Percentiles rank a stretch among this genome's conserved stretches.
Conservation (phyloP, 2,797 vertebrate genomes). For the Micromesistius poutassou region DNA sequence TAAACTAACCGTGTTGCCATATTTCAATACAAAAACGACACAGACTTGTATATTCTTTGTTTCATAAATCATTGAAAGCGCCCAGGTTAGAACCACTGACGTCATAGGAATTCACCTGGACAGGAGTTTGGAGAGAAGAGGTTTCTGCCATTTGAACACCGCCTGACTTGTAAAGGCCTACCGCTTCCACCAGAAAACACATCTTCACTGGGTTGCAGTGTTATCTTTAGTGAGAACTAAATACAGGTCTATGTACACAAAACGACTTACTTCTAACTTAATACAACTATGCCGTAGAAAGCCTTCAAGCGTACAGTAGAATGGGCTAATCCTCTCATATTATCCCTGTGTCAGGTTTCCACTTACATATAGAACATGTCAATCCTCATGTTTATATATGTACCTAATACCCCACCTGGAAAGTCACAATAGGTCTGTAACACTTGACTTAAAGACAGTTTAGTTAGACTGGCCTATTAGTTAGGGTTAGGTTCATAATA, state of each 20-base stretch:
- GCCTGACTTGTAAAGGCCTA: slow-evolving; percentile 15
- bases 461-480: background rate
- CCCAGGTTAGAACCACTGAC: slow-evolving; percentile 45
- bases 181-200: background rate
- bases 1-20: background rate
- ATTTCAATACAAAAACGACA: background rate
- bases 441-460: background rate
- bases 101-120: slow-evolving; percentile 57
- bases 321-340: background rate
- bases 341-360: background rate
- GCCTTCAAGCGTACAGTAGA: background rate
- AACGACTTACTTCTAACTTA: background rate
- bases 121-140: slow-evolving; percentile 36
- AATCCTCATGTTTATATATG: background rate
- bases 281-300: background rate
- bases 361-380: background rate
- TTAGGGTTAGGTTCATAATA: too few relatives aligned
- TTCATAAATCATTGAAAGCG: slow-evolving; percentile 41
- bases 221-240: background rate
- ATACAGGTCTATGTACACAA: background rate
- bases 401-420: background rate
- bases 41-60: slow-evolving; percentile 45
- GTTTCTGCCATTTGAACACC: slow-evolving; percentile 18
- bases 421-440: slow-evolving; percentile 3
- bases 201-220: background rate